Conservation (phyloP, 2,888 invertebrate species). For the Himalopsyche japonica region DNA sequence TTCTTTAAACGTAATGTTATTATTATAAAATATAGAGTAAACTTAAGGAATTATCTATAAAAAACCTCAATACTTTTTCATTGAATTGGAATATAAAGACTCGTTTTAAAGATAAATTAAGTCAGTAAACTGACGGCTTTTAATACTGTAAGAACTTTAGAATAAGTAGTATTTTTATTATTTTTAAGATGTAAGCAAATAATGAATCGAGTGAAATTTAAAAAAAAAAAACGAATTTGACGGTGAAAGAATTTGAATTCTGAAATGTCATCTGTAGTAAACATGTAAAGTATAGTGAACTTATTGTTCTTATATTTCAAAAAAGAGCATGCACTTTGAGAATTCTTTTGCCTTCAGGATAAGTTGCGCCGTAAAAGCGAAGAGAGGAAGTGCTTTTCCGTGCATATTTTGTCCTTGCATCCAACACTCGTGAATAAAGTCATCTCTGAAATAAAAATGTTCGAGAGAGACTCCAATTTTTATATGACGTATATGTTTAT, state of each 20-base stretch:
- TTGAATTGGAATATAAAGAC: too few species aligned
- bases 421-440: constrained; percentile 6
- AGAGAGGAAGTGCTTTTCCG: constrained; percentile 25
- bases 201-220: too few species aligned
- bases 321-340: constrained; percentile 17
- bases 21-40: too few species aligned
- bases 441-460: not conserved
- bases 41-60: too few species aligned
- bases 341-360: constrained; percentile 6
- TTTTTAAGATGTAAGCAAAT: too few species aligned
- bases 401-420: constrained; percentile 29
- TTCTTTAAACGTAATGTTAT: too few species aligned
- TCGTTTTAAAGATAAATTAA: too few species aligned
- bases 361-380: constrained; percentile 10
- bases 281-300: not conserved
- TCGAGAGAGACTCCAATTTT: not conserved
- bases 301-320: constrained; percentile 15
- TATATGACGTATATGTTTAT: not conserved
- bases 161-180: too few species aligned
- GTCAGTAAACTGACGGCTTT: too few species aligned
- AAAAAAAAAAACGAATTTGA: too few species aligned
- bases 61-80: too few species aligned
- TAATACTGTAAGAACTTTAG: too few species aligned
- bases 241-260: not conserved
- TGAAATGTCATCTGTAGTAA: not conserved